Evolutionary conservation across 2,888 invertebrate genomes (phyloP).

Genomic region (Dinocampus coccinellae): DNA sequence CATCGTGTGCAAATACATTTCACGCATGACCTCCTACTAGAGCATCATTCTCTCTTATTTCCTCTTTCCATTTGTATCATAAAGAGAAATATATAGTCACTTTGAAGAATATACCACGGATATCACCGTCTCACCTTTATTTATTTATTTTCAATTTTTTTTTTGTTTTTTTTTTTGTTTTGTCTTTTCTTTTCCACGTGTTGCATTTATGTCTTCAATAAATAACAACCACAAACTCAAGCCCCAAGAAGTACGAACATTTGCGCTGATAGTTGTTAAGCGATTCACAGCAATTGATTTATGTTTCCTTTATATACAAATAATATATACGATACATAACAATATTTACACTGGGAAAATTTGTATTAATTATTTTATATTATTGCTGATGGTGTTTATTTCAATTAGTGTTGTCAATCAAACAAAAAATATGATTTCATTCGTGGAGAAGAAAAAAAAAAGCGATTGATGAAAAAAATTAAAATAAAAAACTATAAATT

Average conservation of each 20-base stretch:
- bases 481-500: too few species aligned
- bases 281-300: neutral
- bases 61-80: neutral
- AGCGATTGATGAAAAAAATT: too few species aligned
- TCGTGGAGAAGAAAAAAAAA: neutral
- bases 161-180: neutral
- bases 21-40: constrained; percentile 8
- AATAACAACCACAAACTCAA: neutral
- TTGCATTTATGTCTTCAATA: constrained; percentile 5
- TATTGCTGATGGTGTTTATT: neutral
- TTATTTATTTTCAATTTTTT: too few species aligned
- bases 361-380: neutral
- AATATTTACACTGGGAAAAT: neutral
- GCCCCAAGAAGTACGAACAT: constrained; percentile 4
- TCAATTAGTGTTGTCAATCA: neutral
- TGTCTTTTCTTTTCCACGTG: neutral
- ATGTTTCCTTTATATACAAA: neutral
- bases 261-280: constrained; percentile 12
- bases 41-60: constrained; percentile 2
- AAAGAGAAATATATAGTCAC: neutral
- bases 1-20: constrained; percentile 2
- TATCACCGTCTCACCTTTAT: too few species aligned
- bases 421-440: neutral
- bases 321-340: neutral
- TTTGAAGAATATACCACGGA: neutral